These are phyloP conservation scores for Chinchilla lanigera DNA, from an alignment of 2,113 vertebrate species.

Conservation along the genomic window DNA sequence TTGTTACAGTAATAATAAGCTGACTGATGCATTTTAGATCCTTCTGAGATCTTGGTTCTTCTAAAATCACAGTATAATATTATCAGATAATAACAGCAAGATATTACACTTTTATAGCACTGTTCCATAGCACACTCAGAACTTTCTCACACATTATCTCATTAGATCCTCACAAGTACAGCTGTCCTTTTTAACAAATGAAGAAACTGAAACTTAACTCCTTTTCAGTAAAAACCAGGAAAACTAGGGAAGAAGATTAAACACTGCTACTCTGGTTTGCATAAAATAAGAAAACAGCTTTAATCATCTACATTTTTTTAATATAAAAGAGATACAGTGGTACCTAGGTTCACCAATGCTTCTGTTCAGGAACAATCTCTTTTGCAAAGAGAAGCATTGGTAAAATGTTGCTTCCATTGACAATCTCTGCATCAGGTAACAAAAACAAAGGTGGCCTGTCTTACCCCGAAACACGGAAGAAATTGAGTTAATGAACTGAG, in stretches of 20 bases:
- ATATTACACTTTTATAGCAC: background rate
- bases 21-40: background rate
- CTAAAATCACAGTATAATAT: background rate
- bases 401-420: background rate
- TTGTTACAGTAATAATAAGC: background rate
- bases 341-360: background rate
- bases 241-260: background rate
- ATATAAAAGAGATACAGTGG: background rate
- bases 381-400: background rate
- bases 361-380: background rate
- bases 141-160: background rate
- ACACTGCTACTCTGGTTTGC: background rate
- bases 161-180: background rate
- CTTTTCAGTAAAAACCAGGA: background rate
- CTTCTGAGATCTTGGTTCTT: background rate
- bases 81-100: background rate
- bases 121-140: background rate
- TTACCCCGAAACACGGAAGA: background rate
- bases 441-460: background rate
- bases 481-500: background rate
- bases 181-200: background rate
- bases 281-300: background rate
- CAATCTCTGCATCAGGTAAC: background rate
- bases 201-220: background rate
- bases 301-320: background rate